Percentiles rank a stretch among this genome's conserved stretches.
phyloP scores from a whole-genome alignment of 2,797 vertebrate genomes.

The Melanotaenia parkinsoni region DNA sequence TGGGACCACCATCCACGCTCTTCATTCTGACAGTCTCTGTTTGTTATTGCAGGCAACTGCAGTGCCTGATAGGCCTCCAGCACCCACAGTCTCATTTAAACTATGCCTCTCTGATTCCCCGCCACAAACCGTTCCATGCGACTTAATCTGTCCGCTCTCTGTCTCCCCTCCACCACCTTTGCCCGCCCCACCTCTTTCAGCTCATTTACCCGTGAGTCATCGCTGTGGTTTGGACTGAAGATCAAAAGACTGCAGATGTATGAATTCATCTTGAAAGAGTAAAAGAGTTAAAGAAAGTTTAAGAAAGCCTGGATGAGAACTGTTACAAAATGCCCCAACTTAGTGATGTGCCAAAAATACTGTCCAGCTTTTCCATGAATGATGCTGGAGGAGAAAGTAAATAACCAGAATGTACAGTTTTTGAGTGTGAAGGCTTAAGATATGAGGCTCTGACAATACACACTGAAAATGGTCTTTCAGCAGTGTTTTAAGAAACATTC shows the following conservation, averaged over 20 bases:
- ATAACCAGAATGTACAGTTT: constrained; percentile 39
- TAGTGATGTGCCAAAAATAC: constrained; percentile 63
- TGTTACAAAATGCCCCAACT: constrained; percentile 57
- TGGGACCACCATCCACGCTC: constrained; percentile 75
- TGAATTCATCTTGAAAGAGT: constrained; percentile 62
- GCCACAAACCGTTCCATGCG: constrained; percentile 65
- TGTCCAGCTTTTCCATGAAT: constrained; percentile 30
- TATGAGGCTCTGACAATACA: constrained; percentile 14
- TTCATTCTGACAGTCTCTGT: constrained; percentile 69
- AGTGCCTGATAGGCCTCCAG: constrained; percentile 66
- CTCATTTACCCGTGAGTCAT: constrained; percentile 84
- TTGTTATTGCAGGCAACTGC: constrained; percentile 77
- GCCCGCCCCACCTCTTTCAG: constrained; percentile 47
- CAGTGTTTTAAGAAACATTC: constrained; percentile 6
- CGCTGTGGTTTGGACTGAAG: constrained; percentile 79
- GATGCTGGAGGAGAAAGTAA: constrained; percentile 48
- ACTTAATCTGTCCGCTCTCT: constrained; percentile 68
- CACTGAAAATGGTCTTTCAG: constrained; percentile 29
- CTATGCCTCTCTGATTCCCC: constrained; percentile 61
- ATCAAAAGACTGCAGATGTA: constrained; percentile 72
- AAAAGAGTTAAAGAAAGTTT: constrained; percentile 65
- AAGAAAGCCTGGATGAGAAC: constrained; percentile 58
- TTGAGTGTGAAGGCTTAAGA: constrained; percentile 29
- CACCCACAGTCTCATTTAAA: constrained; percentile 64
- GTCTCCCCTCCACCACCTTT: constrained; percentile 30